Evolutionary conservation across 2,113 vertebrate genomes (phyloP).

Genomic region (Excalfactoria chinensis): DNA sequence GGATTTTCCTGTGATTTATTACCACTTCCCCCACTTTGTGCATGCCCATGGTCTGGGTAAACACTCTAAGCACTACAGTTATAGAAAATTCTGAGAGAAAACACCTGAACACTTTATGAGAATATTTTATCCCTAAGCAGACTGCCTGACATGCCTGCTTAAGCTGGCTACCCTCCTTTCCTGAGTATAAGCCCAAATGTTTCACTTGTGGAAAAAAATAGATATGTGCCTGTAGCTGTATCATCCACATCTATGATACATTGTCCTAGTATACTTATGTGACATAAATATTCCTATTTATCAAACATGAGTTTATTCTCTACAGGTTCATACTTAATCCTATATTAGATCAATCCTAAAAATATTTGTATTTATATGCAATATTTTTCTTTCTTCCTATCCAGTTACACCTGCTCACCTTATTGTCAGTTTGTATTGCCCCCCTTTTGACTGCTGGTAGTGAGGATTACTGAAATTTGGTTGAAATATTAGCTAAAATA

Average conservation of each 20-base stretch:
- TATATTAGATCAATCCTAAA: neutral
- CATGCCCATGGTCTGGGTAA: neutral
- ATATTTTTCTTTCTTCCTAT: neutral
- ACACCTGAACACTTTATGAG: rapidly evolving
- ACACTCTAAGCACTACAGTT: rapidly evolving
- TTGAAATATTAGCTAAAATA: neutral
- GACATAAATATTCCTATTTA: neutral
- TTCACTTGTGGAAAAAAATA: neutral
- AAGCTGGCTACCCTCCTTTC: neutral
- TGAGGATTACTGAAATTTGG: neutral
- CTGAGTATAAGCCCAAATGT: rapidly evolving
- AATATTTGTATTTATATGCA: rapidly evolving
- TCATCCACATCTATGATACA: neutral
- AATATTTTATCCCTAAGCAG: neutral
- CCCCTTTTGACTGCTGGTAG: neutral
- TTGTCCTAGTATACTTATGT: rapidly evolving
- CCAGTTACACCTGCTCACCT: neutral
- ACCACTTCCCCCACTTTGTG: rapidly evolving
- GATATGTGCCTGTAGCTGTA: neutral
- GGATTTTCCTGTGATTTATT: neutral
- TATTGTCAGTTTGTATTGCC: neutral
- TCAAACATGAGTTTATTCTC: neutral
- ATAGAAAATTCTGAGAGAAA: neutral
- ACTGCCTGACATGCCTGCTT: neutral
- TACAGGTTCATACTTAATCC: neutral